phyloP scores from a whole-genome alignment of 2,888 invertebrate genomes.

The Merodon equestris region DNA sequence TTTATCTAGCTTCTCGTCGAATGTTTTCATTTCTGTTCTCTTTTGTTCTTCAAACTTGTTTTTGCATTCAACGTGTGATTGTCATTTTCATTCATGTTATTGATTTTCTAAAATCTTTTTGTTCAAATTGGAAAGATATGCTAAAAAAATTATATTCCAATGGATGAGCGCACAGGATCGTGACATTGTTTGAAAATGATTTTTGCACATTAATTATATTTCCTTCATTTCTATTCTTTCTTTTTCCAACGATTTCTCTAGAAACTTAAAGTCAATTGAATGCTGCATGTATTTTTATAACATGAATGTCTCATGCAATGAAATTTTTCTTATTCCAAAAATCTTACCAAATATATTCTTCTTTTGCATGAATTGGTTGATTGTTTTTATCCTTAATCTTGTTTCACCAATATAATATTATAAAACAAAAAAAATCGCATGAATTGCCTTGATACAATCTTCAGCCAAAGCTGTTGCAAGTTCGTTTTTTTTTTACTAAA shows the following conservation, averaged over 20 bases:
- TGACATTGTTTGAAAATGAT: conserved; percentile 46
- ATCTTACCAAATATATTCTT: conserved; percentile 2
- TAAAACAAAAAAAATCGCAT: conserved; percentile 44
- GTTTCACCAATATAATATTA: too few relatives aligned
- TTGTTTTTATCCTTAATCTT: conserved; percentile 16
- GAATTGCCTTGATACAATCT: background rate
- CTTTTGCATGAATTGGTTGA: conserved; percentile 38
- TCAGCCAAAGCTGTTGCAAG: too few relatives aligned
- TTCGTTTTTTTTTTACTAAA: conserved; percentile 23
- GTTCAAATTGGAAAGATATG: background rate
- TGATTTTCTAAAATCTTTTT: background rate
- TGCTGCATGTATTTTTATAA: conserved; percentile 46
- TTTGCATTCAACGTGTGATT: conserved; percentile 31
- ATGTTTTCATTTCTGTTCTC: conserved; percentile 7
- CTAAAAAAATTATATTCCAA: too few relatives aligned
- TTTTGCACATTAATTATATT: conserved; percentile 47
- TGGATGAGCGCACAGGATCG: too few relatives aligned
- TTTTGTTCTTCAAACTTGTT: background rate
- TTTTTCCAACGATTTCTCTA: conserved; percentile 3
- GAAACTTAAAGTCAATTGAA: conserved; percentile 35
- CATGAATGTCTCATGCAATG: conserved; percentile 4
- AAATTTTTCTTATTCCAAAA: conserved; percentile 20
- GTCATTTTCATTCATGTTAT: conserved; percentile 44
- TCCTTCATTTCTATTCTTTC: background rate
- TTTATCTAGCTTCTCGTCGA: conserved; percentile 32